Evolutionary conservation across 2,888 invertebrate genomes (phyloP).

Genomic region (Acrocera orbiculus): DNA sequence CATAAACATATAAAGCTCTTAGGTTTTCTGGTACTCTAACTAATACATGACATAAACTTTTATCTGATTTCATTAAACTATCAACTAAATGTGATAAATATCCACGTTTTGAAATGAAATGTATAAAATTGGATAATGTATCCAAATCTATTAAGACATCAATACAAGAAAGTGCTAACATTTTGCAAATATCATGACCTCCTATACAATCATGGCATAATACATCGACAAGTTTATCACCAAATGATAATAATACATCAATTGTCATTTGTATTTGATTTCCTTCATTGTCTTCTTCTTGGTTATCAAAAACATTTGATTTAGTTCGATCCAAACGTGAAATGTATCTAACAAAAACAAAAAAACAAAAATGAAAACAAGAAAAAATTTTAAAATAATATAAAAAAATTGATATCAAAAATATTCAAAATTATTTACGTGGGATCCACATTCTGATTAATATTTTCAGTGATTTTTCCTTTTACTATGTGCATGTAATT

Average conservation of each 20-base stretch:
- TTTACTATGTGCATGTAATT: constrained; percentile 62
- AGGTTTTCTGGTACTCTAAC: constrained; percentile 49
- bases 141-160: constrained; percentile 62
- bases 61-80: constrained; percentile 58
- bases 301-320: constrained; percentile 14
- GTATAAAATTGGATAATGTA: constrained; percentile 46
- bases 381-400: constrained; percentile 19
- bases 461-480: constrained; percentile 28
- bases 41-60: constrained; percentile 42
- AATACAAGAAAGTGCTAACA: constrained; percentile 68
- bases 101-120: constrained; percentile 41
- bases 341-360: constrained; percentile 36
- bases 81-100: constrained; percentile 73
- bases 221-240: constrained; percentile 62
- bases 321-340: constrained; percentile 48
- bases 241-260: constrained; percentile 52
- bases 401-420: neutral
- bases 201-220: constrained; percentile 75
- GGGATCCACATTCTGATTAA: constrained; percentile 23
- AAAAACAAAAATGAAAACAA: constrained; percentile 9
- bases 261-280: constrained; percentile 30
- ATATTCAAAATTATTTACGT: constrained; percentile 15
- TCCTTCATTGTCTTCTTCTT: constrained; percentile 25
- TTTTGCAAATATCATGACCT: constrained; percentile 77
- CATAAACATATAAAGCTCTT: constrained; percentile 66